A percentile compares a stretch with the other conserved stretches of the same genome.
Evolutionary conservation across 1,140 invertebrate genomes (phyloP).

Genomic region (Popillia japonica): DNA sequence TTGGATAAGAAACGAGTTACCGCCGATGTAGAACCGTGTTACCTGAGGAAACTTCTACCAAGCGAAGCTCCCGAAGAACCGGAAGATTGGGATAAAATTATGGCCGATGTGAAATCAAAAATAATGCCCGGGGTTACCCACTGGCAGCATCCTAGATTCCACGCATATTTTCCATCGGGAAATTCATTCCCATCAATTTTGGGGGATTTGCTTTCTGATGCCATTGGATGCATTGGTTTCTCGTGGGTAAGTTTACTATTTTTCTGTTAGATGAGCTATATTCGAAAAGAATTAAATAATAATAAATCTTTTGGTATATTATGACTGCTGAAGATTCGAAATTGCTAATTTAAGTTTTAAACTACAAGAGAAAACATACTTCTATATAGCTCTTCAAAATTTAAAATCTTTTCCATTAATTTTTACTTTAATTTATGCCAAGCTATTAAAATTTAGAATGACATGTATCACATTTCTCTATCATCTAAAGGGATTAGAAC

Average conservation of each 20-base stretch:
- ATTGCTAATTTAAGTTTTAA: no score
- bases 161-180: conserved; percentile 95
- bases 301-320: no score
- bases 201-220: conserved; percentile 91
- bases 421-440: no score
- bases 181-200: conserved; percentile 95
- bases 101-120: conserved; percentile 87
- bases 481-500: no score
- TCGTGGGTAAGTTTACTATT: conserved; percentile 78
- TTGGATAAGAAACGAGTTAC: conserved; percentile 78
- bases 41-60: conserved; percentile 79
- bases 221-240: conserved; percentile 93
- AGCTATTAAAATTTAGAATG: no score
- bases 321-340: no score
- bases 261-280: no score
- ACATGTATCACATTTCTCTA: no score
- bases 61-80: conserved; percentile 78
- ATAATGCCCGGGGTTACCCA: conserved; percentile 96
- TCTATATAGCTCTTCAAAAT: no score
- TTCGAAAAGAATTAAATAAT: no score
- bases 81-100: conserved; percentile 86
- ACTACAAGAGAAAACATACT: no score
- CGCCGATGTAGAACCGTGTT: conserved; percentile 86
- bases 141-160: conserved; percentile 96
- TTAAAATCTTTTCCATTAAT: no score